These are phyloP conservation scores for Ophraella communa DNA, from an alignment of 2,888 invertebrate genomes.

Conservation along the genomic window DNA sequence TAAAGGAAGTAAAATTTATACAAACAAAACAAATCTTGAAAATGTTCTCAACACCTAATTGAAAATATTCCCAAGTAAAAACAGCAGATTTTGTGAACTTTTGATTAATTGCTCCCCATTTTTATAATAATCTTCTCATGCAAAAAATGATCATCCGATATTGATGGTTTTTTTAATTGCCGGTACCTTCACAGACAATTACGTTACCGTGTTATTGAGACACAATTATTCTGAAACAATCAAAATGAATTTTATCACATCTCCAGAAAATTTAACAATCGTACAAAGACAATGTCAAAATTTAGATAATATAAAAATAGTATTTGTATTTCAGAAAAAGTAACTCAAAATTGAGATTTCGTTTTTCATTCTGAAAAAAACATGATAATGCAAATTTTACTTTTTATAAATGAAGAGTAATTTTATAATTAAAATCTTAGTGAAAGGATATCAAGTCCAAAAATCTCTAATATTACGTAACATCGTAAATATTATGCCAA, in stretches of 20 bases:
- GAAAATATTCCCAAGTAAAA: too few relatives aligned
- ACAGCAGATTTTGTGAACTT: too few relatives aligned
- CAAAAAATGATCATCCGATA: too few relatives aligned
- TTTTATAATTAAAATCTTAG: neutral
- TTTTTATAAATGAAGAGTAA: neutral
- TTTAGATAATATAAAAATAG: constrained; percentile 49
- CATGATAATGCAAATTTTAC: constrained; percentile 3
- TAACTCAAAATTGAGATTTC: constrained; percentile 9
- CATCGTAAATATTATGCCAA: neutral
- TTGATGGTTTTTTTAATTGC: neutral
- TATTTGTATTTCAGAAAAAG: constrained; percentile 43
- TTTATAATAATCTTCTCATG: neutral
- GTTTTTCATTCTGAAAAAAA: constrained; percentile 1
- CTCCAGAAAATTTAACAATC: constrained; percentile 55
- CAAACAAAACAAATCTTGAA: too few relatives aligned
- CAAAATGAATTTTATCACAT: constrained; percentile 55
- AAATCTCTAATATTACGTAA: constrained; percentile 2
- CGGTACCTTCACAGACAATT: neutral
- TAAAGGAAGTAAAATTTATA: too few relatives aligned
- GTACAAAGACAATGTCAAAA: constrained; percentile 44
- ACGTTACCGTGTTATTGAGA: neutral
- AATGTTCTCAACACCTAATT: too few relatives aligned
- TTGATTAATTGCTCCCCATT: too few relatives aligned
- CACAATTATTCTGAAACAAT: constrained; percentile 48
- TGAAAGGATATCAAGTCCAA: neutral